These are phyloP conservation scores for Drosophila rellima DNA, from an alignment of 2,888 invertebrate genomes.

Conservation along the genomic window DNA sequence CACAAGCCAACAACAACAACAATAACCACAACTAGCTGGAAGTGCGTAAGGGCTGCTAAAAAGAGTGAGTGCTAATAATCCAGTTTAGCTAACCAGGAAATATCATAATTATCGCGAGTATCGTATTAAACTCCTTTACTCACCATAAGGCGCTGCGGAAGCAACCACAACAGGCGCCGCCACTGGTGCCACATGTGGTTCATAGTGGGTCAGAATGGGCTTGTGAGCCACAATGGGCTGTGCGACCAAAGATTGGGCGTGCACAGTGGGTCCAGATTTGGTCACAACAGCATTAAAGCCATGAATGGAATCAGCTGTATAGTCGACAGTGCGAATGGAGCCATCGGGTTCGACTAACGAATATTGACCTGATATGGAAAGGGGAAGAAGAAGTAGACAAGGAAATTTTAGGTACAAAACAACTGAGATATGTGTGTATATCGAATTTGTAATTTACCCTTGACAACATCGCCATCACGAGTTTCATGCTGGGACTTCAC, in stretches of 20 bases:
- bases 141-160: conserved; percentile 84
- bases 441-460: conserved; percentile 85
- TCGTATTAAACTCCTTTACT: neutral
- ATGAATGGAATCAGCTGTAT: conserved; percentile 85
- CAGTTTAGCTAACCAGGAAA: conserved; percentile 21
- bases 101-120: neutral
- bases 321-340: conserved; percentile 85
- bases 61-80: conserved; percentile 20
- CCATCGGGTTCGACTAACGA: conserved; percentile 86
- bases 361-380: conserved; percentile 82
- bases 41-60: conserved; percentile 44
- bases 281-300: conserved; percentile 86
- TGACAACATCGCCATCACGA: conserved; percentile 89
- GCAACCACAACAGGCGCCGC: conserved; percentile 81
- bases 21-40: conserved; percentile 27
- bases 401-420: neutral
- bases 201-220: conserved; percentile 81
- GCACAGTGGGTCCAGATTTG: conserved; percentile 85
- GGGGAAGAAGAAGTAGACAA: neutral
- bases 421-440: neutral
- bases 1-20: conserved; percentile 25
- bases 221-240: conserved; percentile 83
- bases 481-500: conserved; percentile 89
- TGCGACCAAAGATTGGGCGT: conserved; percentile 83
- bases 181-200: conserved; percentile 75